Base-by-base conservation (phyloP, 2,888 invertebrate genomes). In the Holacanthella duospinosa region DNA sequence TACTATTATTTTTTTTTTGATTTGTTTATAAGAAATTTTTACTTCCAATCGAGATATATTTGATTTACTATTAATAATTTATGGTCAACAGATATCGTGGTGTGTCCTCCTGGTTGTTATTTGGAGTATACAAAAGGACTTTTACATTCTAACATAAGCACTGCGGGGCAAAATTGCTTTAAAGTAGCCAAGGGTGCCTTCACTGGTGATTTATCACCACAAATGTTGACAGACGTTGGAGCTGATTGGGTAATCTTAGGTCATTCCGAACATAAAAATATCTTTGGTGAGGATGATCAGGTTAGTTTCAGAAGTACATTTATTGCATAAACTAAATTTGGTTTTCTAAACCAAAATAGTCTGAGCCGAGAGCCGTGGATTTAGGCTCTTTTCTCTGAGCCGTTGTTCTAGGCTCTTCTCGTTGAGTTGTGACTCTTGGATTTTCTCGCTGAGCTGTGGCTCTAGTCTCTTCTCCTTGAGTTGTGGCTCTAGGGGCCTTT, bases 201-300 rank as follows among this genome's bases (percentile, higher is more conserved):
- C 77, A 95, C 94, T 79, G 93, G 96, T 74, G 97, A 99, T 81
- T 87, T 93, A 59, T 91, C 96, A 29, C 93, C 96, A 9, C 88
- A 87, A n/a, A 97, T 97, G 97, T 84, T 99, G 66, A 86, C 89
- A 77, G 97, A 99, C 78, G 81, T 89, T 73, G 92, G 89, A 9
- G 85, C 85, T 61, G 83, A 87, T 26, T 99, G 95, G 95, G 96
- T 96, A 0, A 96, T 99, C 74, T 80, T 99, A 63, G 99, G 99
- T 0, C 99, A 99, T 76, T 97, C 97, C 0, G 99, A 99, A 77
- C 85, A 99, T 71, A 85, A 99, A 74, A 88, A 93, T 72, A 87
- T 99, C 58, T 95, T 95, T 76, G 88, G 88, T 2, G 96, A 97
- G 80, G 81, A 82, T 61, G 93, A 95, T 78, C 84, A 86, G 67